A percentile compares a stretch with the other conserved stretches of the same genome.
Conservation (phyloP, 2,888 invertebrate genomes). For the Rhyacophila evoluta region DNA sequence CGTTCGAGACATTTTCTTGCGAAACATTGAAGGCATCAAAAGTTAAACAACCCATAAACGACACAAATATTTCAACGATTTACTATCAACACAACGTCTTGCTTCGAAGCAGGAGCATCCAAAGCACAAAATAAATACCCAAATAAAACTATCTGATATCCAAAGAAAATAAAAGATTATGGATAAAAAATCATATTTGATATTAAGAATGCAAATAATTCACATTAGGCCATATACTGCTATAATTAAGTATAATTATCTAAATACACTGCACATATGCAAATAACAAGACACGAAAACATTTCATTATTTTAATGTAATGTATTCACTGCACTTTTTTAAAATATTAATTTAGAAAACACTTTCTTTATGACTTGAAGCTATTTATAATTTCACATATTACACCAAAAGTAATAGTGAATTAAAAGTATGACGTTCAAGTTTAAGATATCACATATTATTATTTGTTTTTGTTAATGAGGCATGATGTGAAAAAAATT, state of each 20-base stretch:
- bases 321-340: neutral
- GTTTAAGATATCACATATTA: neutral
- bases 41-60: neutral
- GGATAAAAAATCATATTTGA: too few species aligned
- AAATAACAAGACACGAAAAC: neutral
- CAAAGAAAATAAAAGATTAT: too few species aligned
- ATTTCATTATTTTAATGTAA: neutral
- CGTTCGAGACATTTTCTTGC: constrained; percentile 36
- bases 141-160: too few species aligned
- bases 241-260: too few species aligned
- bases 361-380: neutral
- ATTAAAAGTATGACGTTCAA: neutral
- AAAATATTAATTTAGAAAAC: neutral
- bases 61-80: neutral
- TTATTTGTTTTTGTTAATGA: neutral
- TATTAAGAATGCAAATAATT: too few species aligned
- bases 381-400: constrained; percentile 1
- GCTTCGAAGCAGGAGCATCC: too few species aligned
- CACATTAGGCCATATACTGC: too few species aligned
- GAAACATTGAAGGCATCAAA: neutral
- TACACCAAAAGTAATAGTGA: neutral
- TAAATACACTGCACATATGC: too few species aligned
- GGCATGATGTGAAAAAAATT: neutral
- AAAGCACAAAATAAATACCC: too few species aligned
- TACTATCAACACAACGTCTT: too few species aligned